Base-by-base conservation (phyloP, 2,888 invertebrate genomes). In the Agonopterix subpropinquella region DNA sequence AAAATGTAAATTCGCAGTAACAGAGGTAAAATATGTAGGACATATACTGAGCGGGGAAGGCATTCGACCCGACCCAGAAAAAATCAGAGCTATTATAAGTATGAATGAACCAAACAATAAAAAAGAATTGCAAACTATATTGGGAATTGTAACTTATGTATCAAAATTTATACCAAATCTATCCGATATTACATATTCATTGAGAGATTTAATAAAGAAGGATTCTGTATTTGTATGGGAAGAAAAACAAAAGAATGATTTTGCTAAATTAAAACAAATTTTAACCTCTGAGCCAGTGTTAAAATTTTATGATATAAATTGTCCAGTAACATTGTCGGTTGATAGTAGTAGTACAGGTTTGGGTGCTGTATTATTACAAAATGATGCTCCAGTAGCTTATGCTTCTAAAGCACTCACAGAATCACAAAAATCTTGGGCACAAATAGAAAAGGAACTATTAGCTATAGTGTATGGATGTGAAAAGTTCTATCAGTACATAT, bases 361-460 rank as follows among this genome's bases (percentile, higher is more conserved):
- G 10, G 51, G 54, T 9, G 52, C 53, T 28, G 52, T 50, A 8
- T 15, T 54, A 1, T 15, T 52, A 4, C 55, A 53, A 10, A 36
- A 49, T 43, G 41, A 45, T 45, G n/a, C 28, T 15, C 55, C 55
- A 35, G 18, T 55, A n/a, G 53, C 53, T 3, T 55, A 53, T 47
- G 53, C 53, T 10, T 52, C 54, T 11, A 53, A 56, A 45, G 53
- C 55, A 13, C 43, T 58, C 8, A 51, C 55, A 3, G 52, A 54
- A 36, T 36, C 39, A 43, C 56, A 56, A 28, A 45, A 45, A 41
- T 8, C 13, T 37, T 51, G 53, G 42, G 54, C 57, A 3, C 58
- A 59, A 44, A 58, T 61, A 15, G 58, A 60, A 45, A 58, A 58
- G 41, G 57, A 58, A 44, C 10, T 53, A 0, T 35, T 55, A 41